Percentiles rank a stretch among this genome's conserved stretches.
Evolutionary conservation across 2,113 vertebrate species (phyloP).

Genomic region (Xiphophorus maculatus): DNA sequence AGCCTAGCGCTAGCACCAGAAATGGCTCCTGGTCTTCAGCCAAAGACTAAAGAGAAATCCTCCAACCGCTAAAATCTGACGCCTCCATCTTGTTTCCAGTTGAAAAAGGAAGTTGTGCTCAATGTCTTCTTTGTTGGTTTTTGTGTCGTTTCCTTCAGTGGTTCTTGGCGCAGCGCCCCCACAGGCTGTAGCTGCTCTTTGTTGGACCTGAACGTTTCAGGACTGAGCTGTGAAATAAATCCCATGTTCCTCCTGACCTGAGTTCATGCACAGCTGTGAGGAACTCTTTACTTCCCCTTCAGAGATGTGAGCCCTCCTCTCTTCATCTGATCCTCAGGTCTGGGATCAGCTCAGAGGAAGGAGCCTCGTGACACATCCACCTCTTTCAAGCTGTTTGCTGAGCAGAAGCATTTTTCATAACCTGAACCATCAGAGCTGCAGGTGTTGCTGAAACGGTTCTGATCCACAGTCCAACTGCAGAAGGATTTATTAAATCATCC

Average conservation of each 20-base stretch:
- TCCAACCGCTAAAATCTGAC: no score
- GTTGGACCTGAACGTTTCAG: background rate
- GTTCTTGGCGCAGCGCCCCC: no score
- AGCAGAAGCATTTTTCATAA: background rate
- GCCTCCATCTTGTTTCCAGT: no score
- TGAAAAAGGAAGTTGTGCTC: no score
- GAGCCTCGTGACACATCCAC: background rate
- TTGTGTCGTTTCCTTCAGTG: no score
- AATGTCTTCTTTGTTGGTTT: no score
- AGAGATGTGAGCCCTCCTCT: background rate
- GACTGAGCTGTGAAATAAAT: background rate
- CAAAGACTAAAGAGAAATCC: no score
- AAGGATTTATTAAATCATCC: background rate
- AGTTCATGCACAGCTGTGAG: background rate
- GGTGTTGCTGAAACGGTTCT: background rate
- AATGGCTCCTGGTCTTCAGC: no score
- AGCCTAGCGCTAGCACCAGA: no score
- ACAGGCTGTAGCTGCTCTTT: background rate
- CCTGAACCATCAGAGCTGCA: background rate
- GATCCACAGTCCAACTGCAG: background rate
- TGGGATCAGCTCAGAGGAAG: background rate
- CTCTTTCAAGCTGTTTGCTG: background rate
- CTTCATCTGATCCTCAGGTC: background rate
- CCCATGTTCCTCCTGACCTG: background rate
- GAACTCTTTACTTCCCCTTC: background rate